A percentile compares a stretch with the other conserved stretches of the same genome.
Evolutionary conservation across 2,797 vertebrate genomes (phyloP).

Genomic region (Bradypus variegatus): DNA sequence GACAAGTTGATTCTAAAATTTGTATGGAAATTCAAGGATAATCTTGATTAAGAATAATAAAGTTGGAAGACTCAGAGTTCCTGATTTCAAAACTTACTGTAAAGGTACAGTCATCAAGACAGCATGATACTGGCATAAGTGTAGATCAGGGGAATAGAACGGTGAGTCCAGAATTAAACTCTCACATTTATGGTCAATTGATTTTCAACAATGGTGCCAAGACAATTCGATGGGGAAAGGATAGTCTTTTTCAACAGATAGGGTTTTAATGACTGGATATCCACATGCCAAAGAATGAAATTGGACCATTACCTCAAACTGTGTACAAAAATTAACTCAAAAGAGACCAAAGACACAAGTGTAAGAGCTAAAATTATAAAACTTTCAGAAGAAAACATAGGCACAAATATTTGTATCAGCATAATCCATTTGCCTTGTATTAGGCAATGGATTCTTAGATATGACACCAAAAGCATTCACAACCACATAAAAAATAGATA

Average conservation of each 20-base stretch:
- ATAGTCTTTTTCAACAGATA: neutral
- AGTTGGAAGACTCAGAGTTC: neutral
- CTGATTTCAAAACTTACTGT: neutral
- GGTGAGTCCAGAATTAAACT: slow-evolving; percentile 9
- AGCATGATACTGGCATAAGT: neutral
- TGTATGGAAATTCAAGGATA: neutral
- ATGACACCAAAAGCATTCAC: neutral
- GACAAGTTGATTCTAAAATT: slow-evolving; percentile 14
- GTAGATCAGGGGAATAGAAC: neutral
- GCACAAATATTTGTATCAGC: neutral
- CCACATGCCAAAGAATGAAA: neutral
- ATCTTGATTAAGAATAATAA: slow-evolving; percentile 31
- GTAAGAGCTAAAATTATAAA: neutral
- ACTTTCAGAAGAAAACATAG: neutral
- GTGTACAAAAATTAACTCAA: neutral
- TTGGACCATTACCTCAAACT: neutral
- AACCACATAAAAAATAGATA: neutral
- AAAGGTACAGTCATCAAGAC: neutral
- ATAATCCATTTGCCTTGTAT: neutral
- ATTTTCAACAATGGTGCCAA: neutral
- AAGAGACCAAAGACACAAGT: neutral
- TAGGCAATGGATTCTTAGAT: neutral
- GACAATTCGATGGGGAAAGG: neutral
- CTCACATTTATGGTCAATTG: neutral
- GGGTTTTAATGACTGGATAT: neutral